Evolutionary conservation across 30 jellyfish, hydroid and myxozoan species (phyloP).

Genomic region (Cassiopea andromeda): DNA sequence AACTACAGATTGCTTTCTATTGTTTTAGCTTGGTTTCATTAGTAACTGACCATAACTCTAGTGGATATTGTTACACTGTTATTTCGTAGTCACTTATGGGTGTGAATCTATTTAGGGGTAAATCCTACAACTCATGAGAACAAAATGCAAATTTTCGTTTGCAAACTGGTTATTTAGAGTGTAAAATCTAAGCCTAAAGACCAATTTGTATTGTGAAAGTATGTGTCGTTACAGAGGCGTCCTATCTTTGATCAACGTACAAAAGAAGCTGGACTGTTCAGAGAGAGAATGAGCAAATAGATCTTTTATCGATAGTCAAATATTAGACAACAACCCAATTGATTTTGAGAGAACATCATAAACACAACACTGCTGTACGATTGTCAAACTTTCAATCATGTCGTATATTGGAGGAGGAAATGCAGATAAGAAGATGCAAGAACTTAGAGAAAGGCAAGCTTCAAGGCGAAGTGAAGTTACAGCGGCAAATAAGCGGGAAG

Average conservation of each 20-base stretch:
- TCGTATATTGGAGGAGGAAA: constrained; percentile 49
- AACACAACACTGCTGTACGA: not conserved
- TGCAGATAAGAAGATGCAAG: constrained; percentile 29
- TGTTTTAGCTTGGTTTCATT: no score
- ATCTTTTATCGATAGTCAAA: not conserved
- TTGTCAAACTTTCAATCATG: not conserved
- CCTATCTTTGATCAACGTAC: not conserved
- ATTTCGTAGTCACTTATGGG: no score
- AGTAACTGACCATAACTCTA: no score
- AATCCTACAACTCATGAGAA: no score
- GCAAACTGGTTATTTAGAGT: no score
- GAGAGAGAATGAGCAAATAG: not conserved
- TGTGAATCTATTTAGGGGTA: no score
- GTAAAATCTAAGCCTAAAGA: not conserved
- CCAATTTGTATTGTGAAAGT: not conserved
- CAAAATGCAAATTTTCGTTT: no score
- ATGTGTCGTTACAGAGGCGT: not conserved
- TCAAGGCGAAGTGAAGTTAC: constrained; percentile 58
- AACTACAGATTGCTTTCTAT: no score
- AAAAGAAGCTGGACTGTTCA: not conserved
- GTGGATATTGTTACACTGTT: no score
- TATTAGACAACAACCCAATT: not conserved
- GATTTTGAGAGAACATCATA: not conserved
- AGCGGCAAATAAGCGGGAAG: constrained; percentile 68
- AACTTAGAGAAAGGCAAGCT: constrained; percentile 57